Conservation (phyloP, 2,888 invertebrate genomes). For the Stenurella melanura region DNA sequence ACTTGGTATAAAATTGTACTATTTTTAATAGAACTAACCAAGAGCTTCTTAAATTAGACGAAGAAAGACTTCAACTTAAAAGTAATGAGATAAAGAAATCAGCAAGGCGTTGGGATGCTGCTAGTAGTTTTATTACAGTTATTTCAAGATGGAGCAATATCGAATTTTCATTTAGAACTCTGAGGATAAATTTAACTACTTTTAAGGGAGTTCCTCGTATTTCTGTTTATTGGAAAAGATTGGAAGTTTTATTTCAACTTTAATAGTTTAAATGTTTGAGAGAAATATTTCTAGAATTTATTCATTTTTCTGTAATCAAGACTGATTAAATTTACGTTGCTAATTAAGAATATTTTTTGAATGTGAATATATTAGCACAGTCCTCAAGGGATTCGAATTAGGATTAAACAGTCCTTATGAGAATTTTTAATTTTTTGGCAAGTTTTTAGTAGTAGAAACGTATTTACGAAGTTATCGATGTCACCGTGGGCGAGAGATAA, state of each 20-base stretch:
- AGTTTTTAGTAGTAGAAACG: no score
- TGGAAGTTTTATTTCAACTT: background rate
- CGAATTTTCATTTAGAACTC: background rate
- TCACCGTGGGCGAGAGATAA: no score
- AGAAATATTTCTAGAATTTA: background rate
- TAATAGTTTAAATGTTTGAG: background rate
- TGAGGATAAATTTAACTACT: background rate
- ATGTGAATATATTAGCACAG: no score
- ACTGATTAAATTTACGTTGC: no score
- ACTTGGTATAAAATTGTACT: no score
- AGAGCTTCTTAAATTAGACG: background rate
- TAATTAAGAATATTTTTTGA: no score
- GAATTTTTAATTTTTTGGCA: no score
- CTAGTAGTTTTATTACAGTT: background rate
- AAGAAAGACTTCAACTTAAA: background rate
- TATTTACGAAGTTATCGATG: no score
- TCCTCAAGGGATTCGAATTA: no score
- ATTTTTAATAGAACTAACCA: background rate
- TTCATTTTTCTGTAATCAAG: background rate
- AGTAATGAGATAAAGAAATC: background rate
- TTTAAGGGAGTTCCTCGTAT: background rate
- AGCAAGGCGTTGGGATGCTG: background rate
- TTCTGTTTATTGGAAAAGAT: background rate
- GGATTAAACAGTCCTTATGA: no score
- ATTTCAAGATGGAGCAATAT: background rate